Base-by-base conservation (phyloP, 2,113 vertebrate species). In the Callocephalon fimbriatum region DNA sequence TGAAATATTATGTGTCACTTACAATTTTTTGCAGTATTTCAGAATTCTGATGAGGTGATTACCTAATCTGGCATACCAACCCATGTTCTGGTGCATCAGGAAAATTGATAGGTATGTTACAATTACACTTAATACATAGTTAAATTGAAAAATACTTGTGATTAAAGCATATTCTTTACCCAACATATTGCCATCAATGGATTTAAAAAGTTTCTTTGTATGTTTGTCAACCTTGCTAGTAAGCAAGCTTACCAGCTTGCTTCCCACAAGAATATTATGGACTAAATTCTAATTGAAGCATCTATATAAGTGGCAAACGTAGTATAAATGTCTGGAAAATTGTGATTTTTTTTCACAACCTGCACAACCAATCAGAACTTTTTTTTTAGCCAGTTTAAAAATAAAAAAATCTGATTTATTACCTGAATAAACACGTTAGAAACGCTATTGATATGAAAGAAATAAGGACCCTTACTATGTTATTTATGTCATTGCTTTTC, bases 401-500 rank as follows among this genome's bases (percentile, higher is more conserved):
- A 40, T 45, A 10, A 86, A 45, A 74, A 62, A 88, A 53, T 2
- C 9, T 0, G 80, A 75, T 86, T 77, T 78, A 3, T 88, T 92
- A 68, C 45, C 68, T 59, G 63, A 93, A 82, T 87, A 88, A 92
- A 68, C 63, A 89, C 40, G 42, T 56, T 73, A 45, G 12, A 91
- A 83, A 94, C 85, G 58, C 88, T 78, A 85, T 44, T 72, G 48
- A 62, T 65, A 83, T 50, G 73, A 97, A 96, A 85, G 53, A 96
- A 92, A 76, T 75, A 94, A 91, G 77, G 86, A 94, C 58, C 20
- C 15, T 10, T 73, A 58, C 62, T 84, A 94, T 92, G 67, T 91
- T 95, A 78, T 82, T 96, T 95, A 83, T 96, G 44, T 73, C 82
- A 44, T 84, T 87, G 65, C 51, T 96, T 15, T 71, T 93, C 67